Conservation (phyloP, 2,888 invertebrate species). For the Lymantria monacha region DNA sequence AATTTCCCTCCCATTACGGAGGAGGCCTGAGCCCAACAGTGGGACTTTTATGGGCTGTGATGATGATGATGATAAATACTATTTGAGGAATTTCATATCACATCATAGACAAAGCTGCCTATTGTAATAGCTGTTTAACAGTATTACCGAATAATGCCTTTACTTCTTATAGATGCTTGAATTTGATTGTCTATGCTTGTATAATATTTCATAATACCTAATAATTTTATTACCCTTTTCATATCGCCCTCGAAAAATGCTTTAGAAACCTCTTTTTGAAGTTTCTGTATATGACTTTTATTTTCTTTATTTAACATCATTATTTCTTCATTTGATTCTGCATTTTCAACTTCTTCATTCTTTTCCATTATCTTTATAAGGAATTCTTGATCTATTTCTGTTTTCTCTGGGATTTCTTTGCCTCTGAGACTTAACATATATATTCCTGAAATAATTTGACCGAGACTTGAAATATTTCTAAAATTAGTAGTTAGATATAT, state of each 20-base stretch:
- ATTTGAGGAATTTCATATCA: too few relatives aligned
- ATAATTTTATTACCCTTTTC: constrained; percentile 83
- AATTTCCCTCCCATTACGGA: too few relatives aligned
- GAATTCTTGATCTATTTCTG: constrained; percentile 85
- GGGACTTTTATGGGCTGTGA: too few relatives aligned
- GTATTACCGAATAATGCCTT: constrained; percentile 77
- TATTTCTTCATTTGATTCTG: constrained; percentile 81
- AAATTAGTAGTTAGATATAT: too few relatives aligned
- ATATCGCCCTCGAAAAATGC: constrained; percentile 86
- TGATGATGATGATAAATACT: too few relatives aligned
- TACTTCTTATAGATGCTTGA: constrained; percentile 83
- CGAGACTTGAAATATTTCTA: too few relatives aligned
- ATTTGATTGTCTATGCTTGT: constrained; percentile 90
- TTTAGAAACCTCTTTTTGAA: constrained; percentile 81
- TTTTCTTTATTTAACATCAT: constrained; percentile 82
- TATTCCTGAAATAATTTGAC: constrained; percentile 74
- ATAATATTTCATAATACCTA: constrained; percentile 93
- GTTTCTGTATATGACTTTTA: constrained; percentile 72
- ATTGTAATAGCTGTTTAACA: too few relatives aligned
- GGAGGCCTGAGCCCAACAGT: too few relatives aligned
- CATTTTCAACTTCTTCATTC: constrained; percentile 92
- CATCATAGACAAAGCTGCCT: too few relatives aligned
- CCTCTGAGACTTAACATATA: constrained; percentile 90
- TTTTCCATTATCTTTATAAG: constrained; percentile 93
- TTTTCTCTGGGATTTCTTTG: constrained; percentile 84